Evolutionary conservation across 2,888 invertebrate species (phyloP).

Genomic region (Globia sparganii): DNA sequence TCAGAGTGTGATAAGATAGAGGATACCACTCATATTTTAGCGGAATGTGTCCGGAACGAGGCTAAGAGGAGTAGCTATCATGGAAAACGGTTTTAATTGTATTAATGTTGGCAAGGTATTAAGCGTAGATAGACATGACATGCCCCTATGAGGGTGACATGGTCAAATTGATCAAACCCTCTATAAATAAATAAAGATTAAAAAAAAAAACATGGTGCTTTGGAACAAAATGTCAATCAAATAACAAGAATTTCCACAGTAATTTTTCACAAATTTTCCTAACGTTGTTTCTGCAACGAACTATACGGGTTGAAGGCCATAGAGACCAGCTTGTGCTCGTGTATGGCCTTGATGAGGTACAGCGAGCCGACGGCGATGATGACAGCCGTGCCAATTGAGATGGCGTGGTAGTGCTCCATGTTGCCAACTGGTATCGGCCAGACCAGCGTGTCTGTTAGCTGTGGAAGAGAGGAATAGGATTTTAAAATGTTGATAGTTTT

Average conservation of each 20-base stretch:
- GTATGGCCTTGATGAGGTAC: conserved; percentile 67
- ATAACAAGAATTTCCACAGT: background rate
- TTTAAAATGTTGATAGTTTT: background rate
- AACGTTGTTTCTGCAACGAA: conserved; percentile 29
- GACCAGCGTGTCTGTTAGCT: conserved; percentile 73
- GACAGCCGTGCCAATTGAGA: conserved; percentile 71
- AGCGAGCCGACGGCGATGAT: conserved; percentile 73
- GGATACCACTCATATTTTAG: no score
- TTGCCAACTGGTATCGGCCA: conserved; percentile 83
- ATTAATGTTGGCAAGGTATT: no score
- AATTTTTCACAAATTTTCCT: background rate
- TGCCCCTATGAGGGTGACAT: no score
- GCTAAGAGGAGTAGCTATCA: no score
- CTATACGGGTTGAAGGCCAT: conserved; percentile 45
- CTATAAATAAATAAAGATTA: no score
- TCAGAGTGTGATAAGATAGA: no score
- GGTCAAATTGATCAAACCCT: no score
- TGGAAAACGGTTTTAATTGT: no score
- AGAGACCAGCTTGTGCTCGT: conserved; percentile 54
- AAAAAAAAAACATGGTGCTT: background rate
- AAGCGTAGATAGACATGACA: no score
- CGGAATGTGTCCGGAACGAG: no score
- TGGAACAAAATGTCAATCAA: background rate
- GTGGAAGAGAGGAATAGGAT: conserved; percentile 52
- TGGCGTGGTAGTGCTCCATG: conserved; percentile 75